Percentiles rank a stretch among this genome's conserved stretches.
Conservation (phyloP, 2,113 vertebrate species). For the Piliocolobus tephrosceles region DNA sequence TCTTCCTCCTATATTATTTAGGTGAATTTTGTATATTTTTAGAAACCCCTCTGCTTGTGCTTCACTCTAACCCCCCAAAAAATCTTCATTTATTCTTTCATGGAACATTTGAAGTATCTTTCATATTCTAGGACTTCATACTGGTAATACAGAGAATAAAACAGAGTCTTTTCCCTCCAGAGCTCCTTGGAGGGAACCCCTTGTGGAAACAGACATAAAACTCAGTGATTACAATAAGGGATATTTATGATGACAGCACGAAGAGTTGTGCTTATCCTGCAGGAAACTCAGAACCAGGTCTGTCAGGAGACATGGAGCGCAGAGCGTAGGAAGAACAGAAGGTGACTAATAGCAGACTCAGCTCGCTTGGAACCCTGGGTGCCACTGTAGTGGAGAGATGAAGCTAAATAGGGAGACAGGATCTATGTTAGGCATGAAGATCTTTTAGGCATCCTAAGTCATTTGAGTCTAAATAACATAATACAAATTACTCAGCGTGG, state of each 20-base stretch:
- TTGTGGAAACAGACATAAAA: background rate
- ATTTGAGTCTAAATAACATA: background rate
- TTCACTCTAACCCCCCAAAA: background rate
- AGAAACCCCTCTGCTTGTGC: background rate
- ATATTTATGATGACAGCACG: background rate
- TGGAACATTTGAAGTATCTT: background rate
- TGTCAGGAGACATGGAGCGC: background rate
- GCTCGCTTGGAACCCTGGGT: background rate
- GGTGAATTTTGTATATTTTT: background rate
- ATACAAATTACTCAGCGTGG: background rate
- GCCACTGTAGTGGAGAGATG: background rate
- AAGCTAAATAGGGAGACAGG: background rate
- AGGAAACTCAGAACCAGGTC: background rate
- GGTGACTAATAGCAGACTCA: background rate
- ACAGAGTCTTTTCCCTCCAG: background rate
- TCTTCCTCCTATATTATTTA: background rate
- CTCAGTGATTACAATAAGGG: background rate
- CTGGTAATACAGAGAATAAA: background rate
- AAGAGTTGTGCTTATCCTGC: background rate
- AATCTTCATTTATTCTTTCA: background rate
- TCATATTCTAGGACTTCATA: background rate
- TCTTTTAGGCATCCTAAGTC: background rate
- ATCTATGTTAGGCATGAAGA: background rate
- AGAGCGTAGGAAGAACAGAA: background rate
- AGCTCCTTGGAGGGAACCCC: background rate